Conservation (phyloP, 2,113 vertebrate species). For the Chamaetylas fuelleborni region DNA sequence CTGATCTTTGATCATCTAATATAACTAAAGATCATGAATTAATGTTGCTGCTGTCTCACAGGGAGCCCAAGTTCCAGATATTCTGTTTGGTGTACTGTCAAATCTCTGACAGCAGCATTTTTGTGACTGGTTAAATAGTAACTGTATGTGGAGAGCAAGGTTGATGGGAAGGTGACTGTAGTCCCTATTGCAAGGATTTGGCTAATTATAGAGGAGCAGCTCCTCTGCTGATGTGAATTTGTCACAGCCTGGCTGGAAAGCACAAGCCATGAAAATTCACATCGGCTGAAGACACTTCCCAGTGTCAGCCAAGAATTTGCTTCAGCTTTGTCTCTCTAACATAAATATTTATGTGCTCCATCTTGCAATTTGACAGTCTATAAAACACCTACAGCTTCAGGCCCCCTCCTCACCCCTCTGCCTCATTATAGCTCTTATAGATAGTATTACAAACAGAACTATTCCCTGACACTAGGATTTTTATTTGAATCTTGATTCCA, state of each 20-base stretch:
- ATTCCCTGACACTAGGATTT: background rate
- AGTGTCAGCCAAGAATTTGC: background rate
- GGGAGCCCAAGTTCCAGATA: background rate
- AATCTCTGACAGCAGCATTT: background rate
- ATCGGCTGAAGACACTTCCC: background rate
- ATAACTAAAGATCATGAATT: background rate
- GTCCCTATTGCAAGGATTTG: background rate
- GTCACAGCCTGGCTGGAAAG: slow-evolving; percentile 24
- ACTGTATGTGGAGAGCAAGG: background rate
- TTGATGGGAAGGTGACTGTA: background rate
- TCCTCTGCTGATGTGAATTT: slow-evolving; percentile 18
- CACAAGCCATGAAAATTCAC: background rate
- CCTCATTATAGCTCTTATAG: background rate
- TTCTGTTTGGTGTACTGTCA: background rate
- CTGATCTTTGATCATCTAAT: slow-evolving; percentile 9
- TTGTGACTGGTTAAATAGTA: background rate
- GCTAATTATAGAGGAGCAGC: slow-evolving; percentile 12
- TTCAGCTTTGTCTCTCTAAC: background rate
- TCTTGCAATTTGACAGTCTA: background rate
- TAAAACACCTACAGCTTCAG: background rate
- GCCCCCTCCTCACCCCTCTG: background rate
- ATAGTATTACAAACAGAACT: background rate
- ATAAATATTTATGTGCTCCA: slow-evolving; percentile 46
- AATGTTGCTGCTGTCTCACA: background rate
- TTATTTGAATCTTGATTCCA: background rate